A percentile compares a stretch with the other conserved stretches of the same genome.
These are phyloP conservation scores for Morone saxatilis DNA, from an alignment of 2,113 vertebrate species.

Conservation along the genomic window DNA sequence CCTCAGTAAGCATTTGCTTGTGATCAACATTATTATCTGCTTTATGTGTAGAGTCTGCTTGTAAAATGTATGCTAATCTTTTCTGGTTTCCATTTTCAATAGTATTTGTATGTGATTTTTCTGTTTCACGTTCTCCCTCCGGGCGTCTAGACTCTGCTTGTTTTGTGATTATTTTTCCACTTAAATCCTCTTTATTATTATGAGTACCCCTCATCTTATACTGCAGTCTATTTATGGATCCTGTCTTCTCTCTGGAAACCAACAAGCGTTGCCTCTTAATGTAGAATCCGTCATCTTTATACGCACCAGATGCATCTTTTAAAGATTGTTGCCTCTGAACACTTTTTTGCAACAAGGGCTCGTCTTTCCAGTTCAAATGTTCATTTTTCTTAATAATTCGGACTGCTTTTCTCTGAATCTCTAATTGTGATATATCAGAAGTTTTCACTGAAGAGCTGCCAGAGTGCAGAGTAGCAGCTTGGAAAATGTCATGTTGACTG, in stretches of 20 bases:
- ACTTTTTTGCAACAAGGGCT: neutral
- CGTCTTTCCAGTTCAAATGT: neutral
- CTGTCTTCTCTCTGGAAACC: conserved; percentile 4
- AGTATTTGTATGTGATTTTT: neutral
- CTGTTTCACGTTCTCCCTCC: conserved; percentile 5
- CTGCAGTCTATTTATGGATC: conserved; percentile 29
- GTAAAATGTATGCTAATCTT: conserved; percentile 7
- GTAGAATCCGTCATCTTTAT: conserved; percentile 23
- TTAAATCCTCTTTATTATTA: conserved; percentile 40
- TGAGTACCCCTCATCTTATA: neutral
- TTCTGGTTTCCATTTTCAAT: conserved; percentile 8
- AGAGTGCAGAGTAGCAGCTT: conserved; percentile 6
- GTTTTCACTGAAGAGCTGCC: conserved; percentile 17
- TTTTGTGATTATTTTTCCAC: conserved; percentile 25
- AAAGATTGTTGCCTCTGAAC: conserved; percentile 16
- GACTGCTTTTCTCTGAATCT: neutral
- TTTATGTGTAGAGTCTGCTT: conserved; percentile 3
- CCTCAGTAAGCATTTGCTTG: conserved; percentile 16
- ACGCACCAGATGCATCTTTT: conserved; percentile 6
- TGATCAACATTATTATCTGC: conserved; percentile 9
- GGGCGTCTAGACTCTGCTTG: conserved; percentile 7
- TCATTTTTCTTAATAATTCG: conserved; percentile 1
- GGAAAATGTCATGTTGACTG: conserved; percentile 15
- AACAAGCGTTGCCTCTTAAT: neutral
- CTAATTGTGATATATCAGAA: conserved; percentile 2